phyloP scores from a whole-genome alignment of 2,888 invertebrate species.

The Subacronicta megacephala region DNA sequence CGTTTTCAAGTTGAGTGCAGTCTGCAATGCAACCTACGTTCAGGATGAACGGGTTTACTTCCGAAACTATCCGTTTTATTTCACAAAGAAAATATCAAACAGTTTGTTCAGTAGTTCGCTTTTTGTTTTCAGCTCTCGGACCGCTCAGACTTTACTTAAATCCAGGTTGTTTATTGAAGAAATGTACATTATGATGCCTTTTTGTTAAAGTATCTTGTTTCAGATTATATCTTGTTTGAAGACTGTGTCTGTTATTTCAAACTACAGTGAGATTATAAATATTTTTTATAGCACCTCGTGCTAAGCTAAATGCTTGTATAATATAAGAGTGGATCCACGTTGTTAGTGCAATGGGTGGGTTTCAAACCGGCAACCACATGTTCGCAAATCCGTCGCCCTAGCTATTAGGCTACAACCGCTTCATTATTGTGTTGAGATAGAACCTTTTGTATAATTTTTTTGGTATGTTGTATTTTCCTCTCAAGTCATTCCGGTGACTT shows the following conservation, averaged over 20 bases:
- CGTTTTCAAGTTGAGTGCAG: constrained; percentile 7
- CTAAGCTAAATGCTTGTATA: too few species aligned
- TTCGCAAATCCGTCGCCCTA: too few species aligned
- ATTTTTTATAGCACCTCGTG: too few species aligned
- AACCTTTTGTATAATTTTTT: too few species aligned
- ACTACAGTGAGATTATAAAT: background rate
- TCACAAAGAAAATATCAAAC: constrained; percentile 47
- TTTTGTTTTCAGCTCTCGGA: constrained; percentile 20
- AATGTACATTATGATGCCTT: constrained; percentile 26
- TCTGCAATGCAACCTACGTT: constrained; percentile 15
- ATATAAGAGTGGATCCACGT: too few species aligned
- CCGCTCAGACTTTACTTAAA: constrained; percentile 29
- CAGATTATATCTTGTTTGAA: background rate
- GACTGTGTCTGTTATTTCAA: background rate
- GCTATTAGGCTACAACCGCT: too few species aligned
- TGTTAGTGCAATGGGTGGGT: too few species aligned
- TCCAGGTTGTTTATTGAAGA: constrained; percentile 37
- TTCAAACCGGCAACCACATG: too few species aligned
- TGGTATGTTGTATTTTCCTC: too few species aligned
- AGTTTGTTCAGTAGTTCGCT: constrained; percentile 23
- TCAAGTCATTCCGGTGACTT: too few species aligned
- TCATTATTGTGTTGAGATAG: too few species aligned
- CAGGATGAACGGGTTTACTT: constrained; percentile 32
- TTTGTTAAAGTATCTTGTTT: constrained; percentile 13
- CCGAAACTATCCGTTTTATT: constrained; percentile 45